A percentile compares a stretch with the other conserved stretches of the same genome.
phyloP scores from a whole-genome alignment of 2,888 invertebrate genomes.

The Physocephala rufipes region DNA sequence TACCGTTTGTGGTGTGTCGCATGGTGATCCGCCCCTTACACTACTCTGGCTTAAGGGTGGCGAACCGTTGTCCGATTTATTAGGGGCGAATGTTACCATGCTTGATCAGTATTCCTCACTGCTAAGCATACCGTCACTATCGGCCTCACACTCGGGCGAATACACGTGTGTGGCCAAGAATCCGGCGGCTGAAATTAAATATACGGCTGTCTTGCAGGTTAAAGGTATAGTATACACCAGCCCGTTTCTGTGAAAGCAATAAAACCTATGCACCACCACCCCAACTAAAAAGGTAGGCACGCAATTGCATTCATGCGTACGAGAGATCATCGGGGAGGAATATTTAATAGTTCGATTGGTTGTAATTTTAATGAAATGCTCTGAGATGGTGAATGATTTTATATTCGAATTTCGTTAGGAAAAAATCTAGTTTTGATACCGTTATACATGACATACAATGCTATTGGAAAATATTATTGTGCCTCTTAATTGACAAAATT shows the following conservation, averaged over 20 bases:
- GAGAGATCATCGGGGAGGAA: too few species aligned
- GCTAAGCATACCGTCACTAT: constrained; percentile 80
- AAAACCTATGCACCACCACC: not conserved
- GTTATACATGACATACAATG: too few species aligned
- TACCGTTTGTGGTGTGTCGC: constrained; percentile 82
- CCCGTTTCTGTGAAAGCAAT: constrained; percentile 18
- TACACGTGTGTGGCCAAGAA: constrained; percentile 83
- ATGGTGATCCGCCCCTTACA: constrained; percentile 81
- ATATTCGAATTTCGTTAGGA: too few species aligned
- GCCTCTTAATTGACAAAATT: too few species aligned
- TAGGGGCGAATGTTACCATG: constrained; percentile 76
- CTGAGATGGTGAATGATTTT: not conserved
- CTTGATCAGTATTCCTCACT: constrained; percentile 81
- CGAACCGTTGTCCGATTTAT: constrained; percentile 72
- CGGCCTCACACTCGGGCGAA: constrained; percentile 79
- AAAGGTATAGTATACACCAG: constrained; percentile 74
- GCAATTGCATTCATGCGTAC: too few species aligned
- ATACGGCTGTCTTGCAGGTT: constrained; percentile 81
- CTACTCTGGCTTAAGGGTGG: constrained; percentile 87
- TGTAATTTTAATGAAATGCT: not conserved
- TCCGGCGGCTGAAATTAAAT: constrained; percentile 81
- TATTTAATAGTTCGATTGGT: too few species aligned
- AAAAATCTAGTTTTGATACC: too few species aligned
- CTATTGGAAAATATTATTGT: too few species aligned
- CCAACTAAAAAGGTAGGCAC: too few species aligned